A percentile compares a stretch with the other conserved stretches of the same genome.
Evolutionary conservation across 2,888 invertebrate genomes (phyloP).

Genomic region (Baronia brevicornis): DNA sequence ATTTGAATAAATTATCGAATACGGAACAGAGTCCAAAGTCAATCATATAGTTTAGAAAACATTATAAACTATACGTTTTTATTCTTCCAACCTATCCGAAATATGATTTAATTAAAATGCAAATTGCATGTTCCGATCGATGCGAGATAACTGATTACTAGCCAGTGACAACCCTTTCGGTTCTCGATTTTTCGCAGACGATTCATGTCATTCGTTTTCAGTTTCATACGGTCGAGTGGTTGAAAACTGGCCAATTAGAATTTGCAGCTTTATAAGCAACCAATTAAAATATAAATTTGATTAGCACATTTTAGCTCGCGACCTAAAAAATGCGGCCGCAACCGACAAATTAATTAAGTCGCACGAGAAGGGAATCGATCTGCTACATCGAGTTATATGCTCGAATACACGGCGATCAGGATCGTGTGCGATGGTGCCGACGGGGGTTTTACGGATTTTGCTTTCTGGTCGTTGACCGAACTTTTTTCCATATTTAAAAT

Average conservation of each 20-base stretch:
- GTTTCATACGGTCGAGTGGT: slow-evolving; percentile 30
- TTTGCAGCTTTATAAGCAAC: slow-evolving; percentile 8
- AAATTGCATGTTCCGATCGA: slow-evolving; percentile 55
- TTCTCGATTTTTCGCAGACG: slow-evolving; percentile 29
- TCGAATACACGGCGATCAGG: slow-evolving; percentile 33
- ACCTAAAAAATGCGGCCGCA: slow-evolving; percentile 26
- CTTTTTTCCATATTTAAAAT: slow-evolving; percentile 8
- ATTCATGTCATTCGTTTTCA: slow-evolving; percentile 34
- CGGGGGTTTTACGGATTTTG: slow-evolving; percentile 12
- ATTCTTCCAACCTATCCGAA: slow-evolving; percentile 33
- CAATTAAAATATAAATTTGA: slow-evolving; percentile 11
- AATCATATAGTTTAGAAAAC: slow-evolving; percentile 2
- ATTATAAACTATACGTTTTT: neutral
- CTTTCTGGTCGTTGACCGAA: slow-evolving; percentile 11
- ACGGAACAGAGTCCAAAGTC: too few species aligned
- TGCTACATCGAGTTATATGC: slow-evolving; percentile 56
- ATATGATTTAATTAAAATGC: slow-evolving; percentile 61
- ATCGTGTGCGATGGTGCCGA: slow-evolving; percentile 17
- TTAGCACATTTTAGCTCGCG: slow-evolving; percentile 9
- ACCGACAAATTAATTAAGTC: slow-evolving; percentile 61
- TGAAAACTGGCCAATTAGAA: slow-evolving; percentile 2
- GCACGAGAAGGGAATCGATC: slow-evolving; percentile 54
- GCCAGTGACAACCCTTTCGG: slow-evolving; percentile 35
- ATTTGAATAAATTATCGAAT: too few species aligned
- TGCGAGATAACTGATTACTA: slow-evolving; percentile 45